phyloP scores from a whole-genome alignment of 37 sponge, comb jelly and placozoan species.

The Tethya wilhelma region DNA sequence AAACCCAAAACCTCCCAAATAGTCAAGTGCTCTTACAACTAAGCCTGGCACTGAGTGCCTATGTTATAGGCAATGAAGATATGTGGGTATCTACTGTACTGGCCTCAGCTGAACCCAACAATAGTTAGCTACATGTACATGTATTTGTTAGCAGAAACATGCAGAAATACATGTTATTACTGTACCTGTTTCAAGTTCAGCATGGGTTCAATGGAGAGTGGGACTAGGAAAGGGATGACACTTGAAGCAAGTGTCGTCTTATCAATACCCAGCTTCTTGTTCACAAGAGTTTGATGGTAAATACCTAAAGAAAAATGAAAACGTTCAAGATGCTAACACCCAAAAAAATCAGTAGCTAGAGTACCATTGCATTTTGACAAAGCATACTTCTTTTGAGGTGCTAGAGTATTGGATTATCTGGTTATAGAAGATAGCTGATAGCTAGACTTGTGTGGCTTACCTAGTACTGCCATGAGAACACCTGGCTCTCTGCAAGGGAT shows the following conservation, averaged over 20 bases:
- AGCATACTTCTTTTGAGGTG: background rate
- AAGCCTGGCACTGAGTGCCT: too few species aligned
- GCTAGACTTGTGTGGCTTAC: constrained; percentile 17
- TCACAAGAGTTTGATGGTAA: constrained; percentile 45
- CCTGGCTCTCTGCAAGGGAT: constrained; percentile 78
- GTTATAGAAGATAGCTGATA: background rate
- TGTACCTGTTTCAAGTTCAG: constrained; percentile 82
- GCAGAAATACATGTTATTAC: background rate
- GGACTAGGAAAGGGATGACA: constrained; percentile 72
- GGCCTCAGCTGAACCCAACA: too few species aligned
- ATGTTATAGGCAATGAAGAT: too few species aligned
- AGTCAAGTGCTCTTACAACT: too few species aligned
- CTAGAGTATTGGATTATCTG: background rate
- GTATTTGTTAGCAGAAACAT: too few species aligned
- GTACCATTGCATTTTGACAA: background rate
- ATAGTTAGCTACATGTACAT: too few species aligned
- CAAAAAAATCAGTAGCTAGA: background rate
- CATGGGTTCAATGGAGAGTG: constrained; percentile 63
- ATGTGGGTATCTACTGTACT: too few species aligned
- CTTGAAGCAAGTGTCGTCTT: constrained; percentile 52
- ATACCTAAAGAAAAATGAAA: constrained; percentile 49
- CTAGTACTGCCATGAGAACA: constrained; percentile 85
- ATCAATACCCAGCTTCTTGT: constrained; percentile 72
- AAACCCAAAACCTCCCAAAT: too few species aligned
- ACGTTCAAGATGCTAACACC: background rate